Conservation (phyloP, 2,888 invertebrate species). For the Calliopum simillimum region DNA sequence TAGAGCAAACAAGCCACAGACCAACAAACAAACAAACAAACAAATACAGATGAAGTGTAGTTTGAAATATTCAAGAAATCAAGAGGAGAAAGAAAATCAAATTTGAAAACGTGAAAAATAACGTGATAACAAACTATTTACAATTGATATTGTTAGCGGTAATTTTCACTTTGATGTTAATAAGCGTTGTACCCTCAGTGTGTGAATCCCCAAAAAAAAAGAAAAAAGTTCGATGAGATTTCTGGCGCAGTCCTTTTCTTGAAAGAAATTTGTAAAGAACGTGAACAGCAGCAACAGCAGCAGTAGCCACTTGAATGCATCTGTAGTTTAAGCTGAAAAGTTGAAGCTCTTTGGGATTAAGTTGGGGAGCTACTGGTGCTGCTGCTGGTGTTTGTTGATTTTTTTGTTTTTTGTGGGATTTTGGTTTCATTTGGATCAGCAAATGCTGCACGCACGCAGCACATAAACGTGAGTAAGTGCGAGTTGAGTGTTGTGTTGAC, state of each 20-base stretch:
- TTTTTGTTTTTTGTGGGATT: background rate
- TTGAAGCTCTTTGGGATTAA: no score
- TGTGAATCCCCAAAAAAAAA: background rate
- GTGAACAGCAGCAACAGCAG: background rate
- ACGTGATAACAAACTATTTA: constrained; percentile 50
- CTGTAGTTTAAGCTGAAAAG: background rate
- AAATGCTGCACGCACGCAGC: no score
- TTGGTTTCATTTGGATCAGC: background rate
- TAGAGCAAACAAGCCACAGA: background rate
- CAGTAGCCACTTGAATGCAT: background rate
- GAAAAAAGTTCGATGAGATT: background rate
- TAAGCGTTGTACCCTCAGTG: constrained; percentile 40
- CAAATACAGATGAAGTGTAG: background rate
- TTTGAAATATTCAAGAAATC: constrained; percentile 31
- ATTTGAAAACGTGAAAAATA: constrained; percentile 36
- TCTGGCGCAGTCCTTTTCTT: constrained; percentile 27
- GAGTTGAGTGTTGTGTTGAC: constrained; percentile 17
- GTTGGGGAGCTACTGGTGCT: no score
- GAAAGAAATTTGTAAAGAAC: background rate
- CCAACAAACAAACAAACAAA: background rate
- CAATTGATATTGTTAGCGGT: constrained; percentile 53
- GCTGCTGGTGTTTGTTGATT: constrained; percentile 3
- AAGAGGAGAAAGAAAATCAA: constrained; percentile 33
- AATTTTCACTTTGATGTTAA: constrained; percentile 52
- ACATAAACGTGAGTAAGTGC: background rate